Base-by-base conservation (phyloP, 2,797 vertebrate species). In the Vespertilio murinus region DNA sequence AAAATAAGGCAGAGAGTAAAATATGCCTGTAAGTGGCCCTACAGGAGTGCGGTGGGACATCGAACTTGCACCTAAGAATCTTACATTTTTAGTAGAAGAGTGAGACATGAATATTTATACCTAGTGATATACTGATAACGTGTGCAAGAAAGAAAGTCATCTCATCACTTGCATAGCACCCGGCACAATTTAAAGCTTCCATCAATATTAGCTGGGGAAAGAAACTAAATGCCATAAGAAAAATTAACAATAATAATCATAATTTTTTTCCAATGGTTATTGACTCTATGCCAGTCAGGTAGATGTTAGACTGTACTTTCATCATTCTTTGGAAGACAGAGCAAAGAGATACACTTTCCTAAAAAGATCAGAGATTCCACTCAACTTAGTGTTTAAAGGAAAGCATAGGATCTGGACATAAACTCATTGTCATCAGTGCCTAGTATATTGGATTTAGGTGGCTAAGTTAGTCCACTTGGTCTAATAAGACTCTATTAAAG, bases 31-130 rank as follows among this genome's bases (percentile, higher is more conserved):
- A 23, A 42, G 6, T 28, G 71, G 18, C 25, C 49, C 13, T 23
- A 28, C 3, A 73, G 5, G 11, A 56, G 2, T n/a, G 22, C 23
- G 13, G 23, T 49, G 47, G 38, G 38, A n/a, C n/a, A 14, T 22
- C 25, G 14, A 12, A 79, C 35, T 81, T 77, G 23, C 20, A 45
- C 2, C 59, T 90, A 61, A 91, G 49, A 75, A 52, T 65, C 38
- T 91, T 59, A 23, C 3, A 64, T 93, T 95, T 95, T 93, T 83
- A 45, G 38, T 71, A 49, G 82, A 61, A 52, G 23, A 94, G 67
- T 65, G 80, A 70, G 28, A 40, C 0, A 25, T 42, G 52, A 74
- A 61, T 61, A 90, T 67, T 84, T 81, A 69, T 65, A 45, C 18
- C 13, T 73, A 25, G 45, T 77, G 17, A 83, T 38, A 93, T 25